These are phyloP conservation scores for Gadus chalcogrammus DNA, from an alignment of 2,113 vertebrate species.

Conservation along the genomic window DNA sequence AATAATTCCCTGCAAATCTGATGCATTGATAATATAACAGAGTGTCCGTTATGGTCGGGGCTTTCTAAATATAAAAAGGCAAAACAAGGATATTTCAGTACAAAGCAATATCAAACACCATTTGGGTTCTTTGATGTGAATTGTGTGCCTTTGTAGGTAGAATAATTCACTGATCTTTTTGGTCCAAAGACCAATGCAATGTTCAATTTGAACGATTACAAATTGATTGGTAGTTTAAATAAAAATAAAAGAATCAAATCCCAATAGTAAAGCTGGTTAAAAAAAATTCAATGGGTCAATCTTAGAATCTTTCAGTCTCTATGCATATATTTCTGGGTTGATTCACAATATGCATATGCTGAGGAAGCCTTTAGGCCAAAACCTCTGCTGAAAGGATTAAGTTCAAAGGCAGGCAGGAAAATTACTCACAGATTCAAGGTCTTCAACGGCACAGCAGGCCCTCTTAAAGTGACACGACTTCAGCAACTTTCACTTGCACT, in stretches of 20 bases:
- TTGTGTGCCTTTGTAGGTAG: slow-evolving; percentile 36
- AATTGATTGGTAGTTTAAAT: slow-evolving; percentile 25
- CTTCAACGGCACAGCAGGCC: slow-evolving; percentile 56
- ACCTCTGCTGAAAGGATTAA: slow-evolving; percentile 68
- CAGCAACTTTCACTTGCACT: slow-evolving; percentile 68
- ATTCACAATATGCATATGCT: slow-evolving; percentile 59
- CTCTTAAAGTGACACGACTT: slow-evolving; percentile 61
- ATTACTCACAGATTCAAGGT: slow-evolving; percentile 78
- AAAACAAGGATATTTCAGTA: slow-evolving; percentile 32
- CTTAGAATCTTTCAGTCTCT: slow-evolving; percentile 65
- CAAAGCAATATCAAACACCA: slow-evolving; percentile 45
- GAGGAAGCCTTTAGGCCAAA: slow-evolving; percentile 56
- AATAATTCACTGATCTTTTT: slow-evolving; percentile 31
- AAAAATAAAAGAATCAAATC: slow-evolving; percentile 53
- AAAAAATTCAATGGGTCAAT: slow-evolving; percentile 23
- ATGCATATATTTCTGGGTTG: slow-evolving; percentile 70
- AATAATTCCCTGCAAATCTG: no score
- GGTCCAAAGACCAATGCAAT: slow-evolving; percentile 29
- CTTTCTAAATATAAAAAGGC: slow-evolving; percentile 10
- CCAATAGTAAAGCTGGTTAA: slow-evolving; percentile 47
- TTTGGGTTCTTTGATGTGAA: slow-evolving; percentile 53
- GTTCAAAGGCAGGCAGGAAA: slow-evolving; percentile 71
- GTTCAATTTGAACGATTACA: slow-evolving; percentile 23
- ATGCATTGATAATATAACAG: neutral
- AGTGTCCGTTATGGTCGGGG: slow-evolving; percentile 8